A percentile compares a stretch with the other conserved stretches of the same genome.
Conservation (phyloP, 1,140 invertebrate species). For the Drosophila ananassae region DNA sequence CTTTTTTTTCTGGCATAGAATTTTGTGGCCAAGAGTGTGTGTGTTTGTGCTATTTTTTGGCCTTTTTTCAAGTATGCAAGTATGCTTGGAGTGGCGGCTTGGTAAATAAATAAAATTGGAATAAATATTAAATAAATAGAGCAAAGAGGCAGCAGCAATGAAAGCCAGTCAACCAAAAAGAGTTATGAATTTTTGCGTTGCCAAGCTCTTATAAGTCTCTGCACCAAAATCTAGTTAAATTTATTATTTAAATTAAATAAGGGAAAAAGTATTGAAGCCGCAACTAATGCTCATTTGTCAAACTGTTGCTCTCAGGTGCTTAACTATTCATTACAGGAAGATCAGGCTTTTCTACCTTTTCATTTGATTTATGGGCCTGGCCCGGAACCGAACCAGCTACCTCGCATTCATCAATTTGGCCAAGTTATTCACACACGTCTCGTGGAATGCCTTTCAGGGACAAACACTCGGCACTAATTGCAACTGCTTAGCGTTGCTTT, state of each 20-base stretch:
- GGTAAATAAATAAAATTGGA: slow-evolving; percentile 78
- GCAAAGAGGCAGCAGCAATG: slow-evolving; percentile 34
- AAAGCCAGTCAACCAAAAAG: slow-evolving; percentile 46
- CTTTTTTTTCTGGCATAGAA: slow-evolving; percentile 31
- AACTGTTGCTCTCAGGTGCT: slow-evolving; percentile 29
- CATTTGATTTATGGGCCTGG: slow-evolving; percentile 65
- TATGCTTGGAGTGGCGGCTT: slow-evolving; percentile 24
- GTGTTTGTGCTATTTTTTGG: slow-evolving; percentile 15
- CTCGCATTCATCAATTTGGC: slow-evolving; percentile 57
- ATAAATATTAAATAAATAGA: slow-evolving; percentile 78
- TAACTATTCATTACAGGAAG: slow-evolving; percentile 56
- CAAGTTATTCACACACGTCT: slow-evolving; percentile 57
- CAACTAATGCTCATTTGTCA: slow-evolving; percentile 12
- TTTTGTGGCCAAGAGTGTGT: slow-evolving; percentile 16
- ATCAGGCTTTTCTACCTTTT: slow-evolving; percentile 37
- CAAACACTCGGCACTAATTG: slow-evolving; percentile 60
- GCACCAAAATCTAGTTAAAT: background rate
- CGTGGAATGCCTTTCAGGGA: slow-evolving; percentile 41
- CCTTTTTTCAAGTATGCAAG: slow-evolving; percentile 29
- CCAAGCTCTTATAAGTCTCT: slow-evolving; percentile 6
- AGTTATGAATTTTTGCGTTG: slow-evolving; percentile 42
- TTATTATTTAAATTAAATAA: background rate
- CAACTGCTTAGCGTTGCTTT: slow-evolving; percentile 56
- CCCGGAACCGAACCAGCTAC: background rate
- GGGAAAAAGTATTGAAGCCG: background rate